Percentiles rank a stretch among this genome's conserved stretches.
Conservation (phyloP, 2,113 vertebrate genomes). For the Hemiprocne comata region DNA sequence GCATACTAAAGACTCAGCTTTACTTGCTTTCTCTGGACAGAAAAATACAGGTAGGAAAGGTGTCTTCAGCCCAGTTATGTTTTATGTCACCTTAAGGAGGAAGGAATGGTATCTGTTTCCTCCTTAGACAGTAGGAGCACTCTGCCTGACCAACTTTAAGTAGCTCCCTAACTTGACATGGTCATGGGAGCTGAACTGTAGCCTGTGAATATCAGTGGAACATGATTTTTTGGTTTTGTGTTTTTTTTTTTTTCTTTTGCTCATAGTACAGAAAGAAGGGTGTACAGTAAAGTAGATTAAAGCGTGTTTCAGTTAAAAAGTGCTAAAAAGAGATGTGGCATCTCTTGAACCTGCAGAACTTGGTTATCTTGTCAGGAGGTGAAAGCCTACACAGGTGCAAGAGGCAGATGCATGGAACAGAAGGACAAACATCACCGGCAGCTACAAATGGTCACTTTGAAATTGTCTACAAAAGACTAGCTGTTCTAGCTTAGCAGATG, state of each 20-base stretch:
- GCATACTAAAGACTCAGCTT: neutral
- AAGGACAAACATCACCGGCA: neutral
- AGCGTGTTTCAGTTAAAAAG: neutral
- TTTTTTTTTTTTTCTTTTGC: neutral
- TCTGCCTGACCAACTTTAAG: neutral
- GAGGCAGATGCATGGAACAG: neutral
- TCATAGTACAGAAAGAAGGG: neutral
- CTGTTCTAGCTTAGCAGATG: neutral
- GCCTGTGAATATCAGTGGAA: neutral
- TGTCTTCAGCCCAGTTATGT: neutral
- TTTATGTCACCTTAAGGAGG: neutral
- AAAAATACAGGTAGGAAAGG: neutral
- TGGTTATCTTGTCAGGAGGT: fast-evolving
- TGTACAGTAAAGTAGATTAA: neutral
- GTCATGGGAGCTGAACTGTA: neutral
- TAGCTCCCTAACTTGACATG: neutral
- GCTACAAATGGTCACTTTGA: neutral
- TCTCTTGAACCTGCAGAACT: neutral
- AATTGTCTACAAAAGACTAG: neutral
- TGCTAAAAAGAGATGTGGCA: neutral
- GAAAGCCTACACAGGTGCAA: neutral
- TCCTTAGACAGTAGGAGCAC: neutral
- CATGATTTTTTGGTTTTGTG: neutral
- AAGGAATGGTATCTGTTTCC: neutral
- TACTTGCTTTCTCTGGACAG: neutral